phyloP scores from a whole-genome alignment of 2,797 vertebrate genomes.

The Phrynocephalus forsythii region DNA sequence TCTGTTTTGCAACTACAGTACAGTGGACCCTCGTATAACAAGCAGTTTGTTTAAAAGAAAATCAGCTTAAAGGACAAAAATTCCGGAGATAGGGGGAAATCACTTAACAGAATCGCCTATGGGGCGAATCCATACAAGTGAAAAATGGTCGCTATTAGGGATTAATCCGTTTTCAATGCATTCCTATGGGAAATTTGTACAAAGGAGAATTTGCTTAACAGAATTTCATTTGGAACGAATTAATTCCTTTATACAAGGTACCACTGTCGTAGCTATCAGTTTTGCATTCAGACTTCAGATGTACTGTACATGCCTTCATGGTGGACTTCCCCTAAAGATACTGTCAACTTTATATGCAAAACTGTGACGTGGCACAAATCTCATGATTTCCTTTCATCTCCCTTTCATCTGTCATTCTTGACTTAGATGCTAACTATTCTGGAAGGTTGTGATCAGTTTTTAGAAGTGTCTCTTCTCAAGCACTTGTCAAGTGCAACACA shows the following conservation, averaged over 20 bases:
- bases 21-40: too few relatives aligned
- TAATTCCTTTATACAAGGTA: too few relatives aligned
- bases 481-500: background rate
- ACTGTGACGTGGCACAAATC: constrained; percentile 24
- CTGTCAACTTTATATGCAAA: background rate
- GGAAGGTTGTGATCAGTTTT: constrained; percentile 2
- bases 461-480: background rate
- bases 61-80: too few relatives aligned
- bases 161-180: too few relatives aligned
- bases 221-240: too few relatives aligned
- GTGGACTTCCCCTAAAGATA: constrained; percentile 38
- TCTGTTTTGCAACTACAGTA: background rate
- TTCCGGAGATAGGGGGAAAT: too few relatives aligned
- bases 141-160: too few relatives aligned
- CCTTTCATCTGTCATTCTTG: background rate
- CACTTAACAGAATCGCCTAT: too few relatives aligned
- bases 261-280: constrained; percentile 10
- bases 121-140: too few relatives aligned
- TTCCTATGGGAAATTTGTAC: too few relatives aligned
- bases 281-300: background rate
- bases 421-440: background rate
- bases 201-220: too few relatives aligned
- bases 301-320: background rate
- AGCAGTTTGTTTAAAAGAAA: too few relatives aligned
- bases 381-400: constrained; percentile 20